Conservation (phyloP, 2,888 invertebrate species). For the Caenorhabditis wallacei region DNA sequence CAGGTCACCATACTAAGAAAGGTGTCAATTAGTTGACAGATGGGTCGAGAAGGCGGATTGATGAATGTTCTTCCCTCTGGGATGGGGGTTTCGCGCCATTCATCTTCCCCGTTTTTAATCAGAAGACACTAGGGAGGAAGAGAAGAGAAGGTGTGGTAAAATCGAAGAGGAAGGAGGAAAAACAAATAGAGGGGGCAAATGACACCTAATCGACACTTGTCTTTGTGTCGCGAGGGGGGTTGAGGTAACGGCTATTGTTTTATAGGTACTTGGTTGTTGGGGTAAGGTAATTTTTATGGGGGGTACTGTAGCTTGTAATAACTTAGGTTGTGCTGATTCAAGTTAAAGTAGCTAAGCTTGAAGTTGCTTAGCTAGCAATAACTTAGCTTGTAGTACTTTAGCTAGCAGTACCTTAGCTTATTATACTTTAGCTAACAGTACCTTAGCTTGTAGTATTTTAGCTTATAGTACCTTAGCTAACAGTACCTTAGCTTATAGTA, state of each 20-base stretch:
- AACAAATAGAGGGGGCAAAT: slow-evolving; percentile 10
- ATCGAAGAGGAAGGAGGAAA: slow-evolving; percentile 9
- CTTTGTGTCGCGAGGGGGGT: background rate
- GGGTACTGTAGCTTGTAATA: too few species aligned
- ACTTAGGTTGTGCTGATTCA: too few species aligned
- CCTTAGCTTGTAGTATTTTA: too few species aligned
- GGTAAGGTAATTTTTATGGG: background rate
- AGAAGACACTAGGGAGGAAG: background rate
- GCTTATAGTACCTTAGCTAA: too few species aligned
- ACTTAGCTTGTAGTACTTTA: too few species aligned
- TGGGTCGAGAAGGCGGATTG: slow-evolving; percentile 48
- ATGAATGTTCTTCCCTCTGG: slow-evolving; percentile 8
- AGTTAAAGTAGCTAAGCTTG: too few species aligned
- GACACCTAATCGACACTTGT: slow-evolving; percentile 54
- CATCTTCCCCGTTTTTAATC: background rate
- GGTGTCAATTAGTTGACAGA: slow-evolving; percentile 62
- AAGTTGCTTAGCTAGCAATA: too few species aligned
- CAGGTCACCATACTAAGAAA: slow-evolving; percentile 48
- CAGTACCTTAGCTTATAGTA: too few species aligned
- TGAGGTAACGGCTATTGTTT: slow-evolving; percentile 31
- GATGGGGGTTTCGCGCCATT: slow-evolving; percentile 29
- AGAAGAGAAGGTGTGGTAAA: background rate
- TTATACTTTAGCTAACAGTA: too few species aligned
- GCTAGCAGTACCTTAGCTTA: too few species aligned
- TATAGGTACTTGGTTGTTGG: background rate